A percentile compares a stretch with the other conserved stretches of the same genome.
These are phyloP conservation scores for Achroia grisella DNA, from an alignment of 1,140 invertebrate genomes.

Conservation along the genomic window DNA sequence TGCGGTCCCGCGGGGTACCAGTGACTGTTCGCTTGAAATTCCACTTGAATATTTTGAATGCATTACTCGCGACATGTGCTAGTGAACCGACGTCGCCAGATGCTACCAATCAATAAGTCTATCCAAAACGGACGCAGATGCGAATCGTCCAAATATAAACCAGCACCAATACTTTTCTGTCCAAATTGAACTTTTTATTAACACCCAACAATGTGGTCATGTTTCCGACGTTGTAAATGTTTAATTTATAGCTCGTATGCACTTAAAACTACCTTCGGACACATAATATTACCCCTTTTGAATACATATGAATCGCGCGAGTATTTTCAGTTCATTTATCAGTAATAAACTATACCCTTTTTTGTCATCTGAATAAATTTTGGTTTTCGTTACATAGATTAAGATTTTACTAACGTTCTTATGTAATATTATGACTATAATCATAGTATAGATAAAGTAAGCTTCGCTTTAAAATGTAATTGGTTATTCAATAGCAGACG, in stretches of 20 bases:
- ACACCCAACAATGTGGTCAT: conserved; percentile 44
- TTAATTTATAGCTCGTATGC: conserved; percentile 49
- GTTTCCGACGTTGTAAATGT: conserved; percentile 49
- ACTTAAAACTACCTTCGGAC: conserved; percentile 42
- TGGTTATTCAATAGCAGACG: too few relatives aligned
- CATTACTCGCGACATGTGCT: conserved; percentile 20
- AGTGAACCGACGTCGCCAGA: conserved; percentile 35
- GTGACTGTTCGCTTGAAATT: conserved; percentile 16
- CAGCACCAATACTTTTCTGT: conserved; percentile 34
- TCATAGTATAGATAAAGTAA: too few relatives aligned
- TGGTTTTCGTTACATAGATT: not conserved
- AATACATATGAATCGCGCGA: conserved; percentile 27
- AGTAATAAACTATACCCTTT: conserved; percentile 24
- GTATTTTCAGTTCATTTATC: conserved; percentile 35
- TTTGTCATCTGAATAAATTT: conserved; percentile 1
- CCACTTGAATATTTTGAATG: conserved; percentile 36
- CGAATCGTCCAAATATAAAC: conserved; percentile 28
- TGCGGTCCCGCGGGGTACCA: conserved; percentile 10
- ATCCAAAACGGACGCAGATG: conserved; percentile 44
- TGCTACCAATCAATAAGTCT: conserved; percentile 54
- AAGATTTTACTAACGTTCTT: conserved; percentile 1
- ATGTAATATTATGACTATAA: not conserved
- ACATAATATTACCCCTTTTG: conserved; percentile 25
- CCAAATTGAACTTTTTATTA: conserved; percentile 58
- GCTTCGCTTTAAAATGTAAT: not conserved